Evolutionary conservation across 2,113 vertebrate species (phyloP).

Genomic region (Acanthochromis polyacanthus): DNA sequence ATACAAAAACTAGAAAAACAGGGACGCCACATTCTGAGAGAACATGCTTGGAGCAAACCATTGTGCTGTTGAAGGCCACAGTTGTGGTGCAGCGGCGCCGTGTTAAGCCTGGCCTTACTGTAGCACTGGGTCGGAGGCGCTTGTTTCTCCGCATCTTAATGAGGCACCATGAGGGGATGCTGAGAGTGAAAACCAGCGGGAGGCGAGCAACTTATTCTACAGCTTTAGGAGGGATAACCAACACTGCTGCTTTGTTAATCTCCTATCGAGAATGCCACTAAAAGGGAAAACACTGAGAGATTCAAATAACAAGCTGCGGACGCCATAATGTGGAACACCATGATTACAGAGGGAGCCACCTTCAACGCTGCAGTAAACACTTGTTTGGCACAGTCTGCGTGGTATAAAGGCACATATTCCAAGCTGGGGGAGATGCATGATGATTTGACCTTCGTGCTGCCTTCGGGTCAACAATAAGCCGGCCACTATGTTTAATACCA

Average conservation of each 20-base stretch:
- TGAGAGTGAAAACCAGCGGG: conserved; percentile 73
- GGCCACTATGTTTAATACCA: too few relatives aligned
- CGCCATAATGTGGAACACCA: conserved; percentile 12
- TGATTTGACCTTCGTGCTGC: neutral
- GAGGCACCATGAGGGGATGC: conserved; percentile 76
- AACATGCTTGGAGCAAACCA: conserved; percentile 45
- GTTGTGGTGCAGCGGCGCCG: conserved; percentile 9
- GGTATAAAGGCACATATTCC: conserved; percentile 5
- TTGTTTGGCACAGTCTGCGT: conserved; percentile 37
- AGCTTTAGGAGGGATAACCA: conserved; percentile 55
- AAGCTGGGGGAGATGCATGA: conserved; percentile 9
- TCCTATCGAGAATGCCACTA: conserved; percentile 40
- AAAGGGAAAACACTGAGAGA: conserved; percentile 30
- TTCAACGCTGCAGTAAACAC: conserved; percentile 38
- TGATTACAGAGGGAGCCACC: conserved; percentile 37
- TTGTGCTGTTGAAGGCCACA: conserved; percentile 46
- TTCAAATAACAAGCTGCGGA: conserved; percentile 14
- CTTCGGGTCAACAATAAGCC: too few relatives aligned
- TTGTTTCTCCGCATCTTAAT: conserved; percentile 77
- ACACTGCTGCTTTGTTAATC: conserved; percentile 57
- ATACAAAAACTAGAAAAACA: neutral
- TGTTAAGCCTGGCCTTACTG: conserved; percentile 50
- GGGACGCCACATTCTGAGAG: conserved; percentile 30
- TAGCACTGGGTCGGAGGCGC: conserved; percentile 58
- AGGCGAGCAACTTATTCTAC: conserved; percentile 57